Percentiles rank a stretch among this genome's conserved stretches.
phyloP scores from a whole-genome alignment of 2,113 vertebrate species.

The Cyanistes caeruleus region DNA sequence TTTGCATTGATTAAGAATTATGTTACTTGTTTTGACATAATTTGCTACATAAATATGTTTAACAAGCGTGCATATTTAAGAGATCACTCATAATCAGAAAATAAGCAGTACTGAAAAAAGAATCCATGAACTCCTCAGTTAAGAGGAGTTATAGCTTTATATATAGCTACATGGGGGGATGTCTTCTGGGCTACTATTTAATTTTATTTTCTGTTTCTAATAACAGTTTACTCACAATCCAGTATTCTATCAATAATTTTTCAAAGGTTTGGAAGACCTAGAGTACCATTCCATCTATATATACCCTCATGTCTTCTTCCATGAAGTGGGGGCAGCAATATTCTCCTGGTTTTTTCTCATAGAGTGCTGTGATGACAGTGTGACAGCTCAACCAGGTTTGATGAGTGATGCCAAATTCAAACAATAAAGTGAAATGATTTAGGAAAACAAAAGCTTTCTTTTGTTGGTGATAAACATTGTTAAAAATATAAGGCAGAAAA shows the following conservation, averaged over 20 bases:
- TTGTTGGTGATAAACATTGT: not conserved
- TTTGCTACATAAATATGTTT: not conserved
- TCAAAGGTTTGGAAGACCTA: not conserved
- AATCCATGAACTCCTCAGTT: not conserved
- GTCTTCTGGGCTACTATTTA: not conserved
- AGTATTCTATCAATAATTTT: not conserved
- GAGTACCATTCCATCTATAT: not conserved
- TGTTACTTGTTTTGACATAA: not conserved
- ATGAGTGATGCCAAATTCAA: not conserved
- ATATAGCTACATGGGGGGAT: not conserved
- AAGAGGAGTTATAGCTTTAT: too few species aligned
- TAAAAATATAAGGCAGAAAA: not conserved
- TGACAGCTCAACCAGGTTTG: not conserved
- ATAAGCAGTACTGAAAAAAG: not conserved
- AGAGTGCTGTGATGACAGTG: not conserved
- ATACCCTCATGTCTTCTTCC: not conserved
- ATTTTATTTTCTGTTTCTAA: constrained; percentile 1
- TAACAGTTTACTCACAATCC: not conserved
- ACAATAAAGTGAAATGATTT: not conserved
- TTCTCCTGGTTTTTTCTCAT: not conserved
- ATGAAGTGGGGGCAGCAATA: not conserved
- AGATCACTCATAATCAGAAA: not conserved
- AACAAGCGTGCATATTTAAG: not conserved
- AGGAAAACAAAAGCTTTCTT: not conserved
- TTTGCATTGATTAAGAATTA: not conserved